Evolutionary conservation across 2,797 vertebrate genomes (phyloP).

Genomic region (Gouania willdenowi): DNA sequence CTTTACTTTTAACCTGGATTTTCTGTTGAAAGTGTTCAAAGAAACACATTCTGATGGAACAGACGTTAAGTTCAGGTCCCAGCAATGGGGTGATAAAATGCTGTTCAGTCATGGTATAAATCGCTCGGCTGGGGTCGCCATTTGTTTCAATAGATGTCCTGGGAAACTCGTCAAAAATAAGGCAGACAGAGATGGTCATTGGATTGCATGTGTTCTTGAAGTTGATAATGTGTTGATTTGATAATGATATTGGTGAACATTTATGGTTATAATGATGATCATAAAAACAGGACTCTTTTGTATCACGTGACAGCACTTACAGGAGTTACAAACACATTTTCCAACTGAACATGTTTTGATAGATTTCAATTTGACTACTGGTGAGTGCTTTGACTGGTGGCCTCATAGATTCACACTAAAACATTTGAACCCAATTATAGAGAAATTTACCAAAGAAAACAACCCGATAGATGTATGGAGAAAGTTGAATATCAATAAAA

Average conservation of each 20-base stretch:
- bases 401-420: too few species aligned
- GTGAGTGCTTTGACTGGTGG: neutral
- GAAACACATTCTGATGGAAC: too few species aligned
- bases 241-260: too few species aligned
- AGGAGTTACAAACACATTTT: neutral
- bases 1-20: too few species aligned
- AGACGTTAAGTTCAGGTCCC: too few species aligned
- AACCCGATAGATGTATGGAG: neutral
- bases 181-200: neutral
- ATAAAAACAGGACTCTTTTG: neutral
- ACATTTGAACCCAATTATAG: neutral
- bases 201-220: neutral
- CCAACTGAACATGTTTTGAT: neutral
- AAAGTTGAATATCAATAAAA: neutral
- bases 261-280: too few species aligned
- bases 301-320: too few species aligned
- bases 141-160: neutral
- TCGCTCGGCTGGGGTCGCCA: too few species aligned
- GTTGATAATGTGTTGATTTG: too few species aligned
- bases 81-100: too few species aligned
- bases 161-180: neutral
- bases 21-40: too few species aligned
- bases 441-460: neutral
- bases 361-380: neutral
- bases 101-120: neutral